A percentile compares a stretch with the other conserved stretches of the same genome.
These are phyloP conservation scores for Crossocerus cetratus DNA, from an alignment of 2,888 invertebrate species.

Conservation along the genomic window DNA sequence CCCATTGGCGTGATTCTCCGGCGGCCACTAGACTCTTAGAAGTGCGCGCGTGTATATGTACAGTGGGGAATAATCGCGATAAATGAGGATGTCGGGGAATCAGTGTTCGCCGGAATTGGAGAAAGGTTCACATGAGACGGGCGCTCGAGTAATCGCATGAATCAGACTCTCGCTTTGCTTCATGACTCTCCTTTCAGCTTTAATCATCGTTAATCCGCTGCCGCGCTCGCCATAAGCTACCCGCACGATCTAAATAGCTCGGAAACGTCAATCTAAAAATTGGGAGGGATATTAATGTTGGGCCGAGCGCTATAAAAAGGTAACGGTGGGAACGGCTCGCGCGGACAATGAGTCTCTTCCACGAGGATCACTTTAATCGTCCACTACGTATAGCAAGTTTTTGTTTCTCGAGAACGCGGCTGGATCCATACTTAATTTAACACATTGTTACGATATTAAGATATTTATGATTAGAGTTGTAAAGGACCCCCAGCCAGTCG, in stretches of 20 bases:
- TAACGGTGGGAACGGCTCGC: constrained; percentile 7
- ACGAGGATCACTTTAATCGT: constrained; percentile 9
- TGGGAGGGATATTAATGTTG: constrained; percentile 53
- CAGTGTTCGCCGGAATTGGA: constrained; percentile 42
- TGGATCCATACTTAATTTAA: constrained; percentile 28
- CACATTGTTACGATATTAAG: constrained; percentile 42
- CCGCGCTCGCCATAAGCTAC: constrained; percentile 44
- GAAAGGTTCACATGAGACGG: constrained; percentile 44
- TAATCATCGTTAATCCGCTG: constrained; percentile 60
- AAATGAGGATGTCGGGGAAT: constrained; percentile 50
- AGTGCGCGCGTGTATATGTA: neutral
- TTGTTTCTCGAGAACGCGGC: constrained; percentile 26
- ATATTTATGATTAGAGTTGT: constrained; percentile 17
- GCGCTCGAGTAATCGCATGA: constrained; percentile 40
- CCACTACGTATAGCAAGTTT: neutral
- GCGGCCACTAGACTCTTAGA: neutral
- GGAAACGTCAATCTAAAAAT: constrained; percentile 61
- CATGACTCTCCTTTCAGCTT: constrained; percentile 57
- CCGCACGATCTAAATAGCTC: constrained; percentile 61
- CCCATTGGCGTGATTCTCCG: neutral
- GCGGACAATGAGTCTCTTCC: neutral
- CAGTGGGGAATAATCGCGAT: constrained; percentile 42
- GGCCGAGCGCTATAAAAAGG: constrained; percentile 13
- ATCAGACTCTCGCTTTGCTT: constrained; percentile 52
- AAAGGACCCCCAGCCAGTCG: constrained; percentile 21